Evolutionary conservation across 2,888 invertebrate species (phyloP).

Genomic region (Trissolcus brochymenae): DNA sequence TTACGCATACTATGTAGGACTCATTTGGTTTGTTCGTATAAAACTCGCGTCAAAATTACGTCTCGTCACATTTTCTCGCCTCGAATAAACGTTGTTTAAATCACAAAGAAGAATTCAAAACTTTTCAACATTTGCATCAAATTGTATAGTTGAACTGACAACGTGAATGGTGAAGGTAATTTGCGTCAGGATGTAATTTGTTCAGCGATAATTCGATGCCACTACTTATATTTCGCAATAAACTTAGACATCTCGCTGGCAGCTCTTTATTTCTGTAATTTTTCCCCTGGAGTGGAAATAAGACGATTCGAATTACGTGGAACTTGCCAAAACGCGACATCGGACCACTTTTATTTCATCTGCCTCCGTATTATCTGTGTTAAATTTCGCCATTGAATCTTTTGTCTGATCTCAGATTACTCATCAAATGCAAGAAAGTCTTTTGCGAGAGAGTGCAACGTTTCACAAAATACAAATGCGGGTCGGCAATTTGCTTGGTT

Average conservation of each 20-base stretch:
- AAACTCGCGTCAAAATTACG: constrained; percentile 33
- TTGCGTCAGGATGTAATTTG: constrained; percentile 10
- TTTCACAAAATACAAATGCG: constrained; percentile 44
- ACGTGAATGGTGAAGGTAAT: constrained; percentile 10
- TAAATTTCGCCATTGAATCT: constrained; percentile 27
- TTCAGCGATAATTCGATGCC: no score
- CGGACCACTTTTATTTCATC: constrained; percentile 5
- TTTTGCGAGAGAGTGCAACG: constrained; percentile 23
- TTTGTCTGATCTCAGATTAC: constrained; percentile 27
- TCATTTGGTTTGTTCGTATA: constrained; percentile 28
- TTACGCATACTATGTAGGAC: constrained; percentile 20
- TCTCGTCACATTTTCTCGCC: constrained; percentile 19
- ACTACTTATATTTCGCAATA: constrained; percentile 2
- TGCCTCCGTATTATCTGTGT: constrained; percentile 10
- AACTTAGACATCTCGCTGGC: neutral
- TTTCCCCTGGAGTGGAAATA: no score
- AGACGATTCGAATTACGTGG: no score
- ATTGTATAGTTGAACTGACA: constrained; percentile 14
- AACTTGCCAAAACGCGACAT: no score
- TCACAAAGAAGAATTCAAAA: constrained; percentile 26
- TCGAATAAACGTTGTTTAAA: constrained; percentile 29
- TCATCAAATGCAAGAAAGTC: constrained; percentile 27
- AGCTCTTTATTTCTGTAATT: no score
- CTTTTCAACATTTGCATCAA: constrained; percentile 27
- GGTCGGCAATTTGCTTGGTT: constrained; percentile 40